Conservation (phyloP, 2,888 invertebrate genomes). For the Drosophila yooni region DNA sequence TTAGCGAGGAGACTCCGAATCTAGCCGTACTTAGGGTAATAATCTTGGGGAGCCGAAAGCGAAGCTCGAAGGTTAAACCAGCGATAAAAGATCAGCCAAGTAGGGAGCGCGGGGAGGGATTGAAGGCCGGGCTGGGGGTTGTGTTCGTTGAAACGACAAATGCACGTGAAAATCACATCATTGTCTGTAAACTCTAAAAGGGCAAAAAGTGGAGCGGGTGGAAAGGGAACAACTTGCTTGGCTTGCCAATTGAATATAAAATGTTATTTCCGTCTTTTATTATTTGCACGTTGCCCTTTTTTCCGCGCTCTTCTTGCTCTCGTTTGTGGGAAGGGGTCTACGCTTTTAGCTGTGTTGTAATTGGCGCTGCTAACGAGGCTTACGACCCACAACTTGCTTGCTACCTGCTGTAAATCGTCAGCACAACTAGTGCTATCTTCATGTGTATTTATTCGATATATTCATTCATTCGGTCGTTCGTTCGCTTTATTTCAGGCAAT, state of each 20-base stretch:
- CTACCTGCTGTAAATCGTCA: neutral
- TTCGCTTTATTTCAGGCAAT: conserved; percentile 83
- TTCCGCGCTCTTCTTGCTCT: neutral
- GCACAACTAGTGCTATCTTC: conserved; percentile 8
- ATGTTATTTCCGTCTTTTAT: conserved; percentile 78
- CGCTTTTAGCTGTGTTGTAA: conserved; percentile 42
- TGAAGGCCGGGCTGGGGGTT: neutral
- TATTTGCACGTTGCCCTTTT: conserved; percentile 71
- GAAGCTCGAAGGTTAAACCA: conserved; percentile 69
- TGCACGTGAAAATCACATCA: conserved; percentile 82
- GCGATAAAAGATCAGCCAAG: conserved; percentile 74
- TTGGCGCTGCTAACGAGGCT: conserved; percentile 62
- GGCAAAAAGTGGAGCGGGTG: conserved; percentile 13
- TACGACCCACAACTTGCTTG: conserved; percentile 9
- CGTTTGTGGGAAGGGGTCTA: neutral
- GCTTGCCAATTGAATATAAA: conserved; percentile 78
- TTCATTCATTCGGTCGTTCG: conserved; percentile 34
- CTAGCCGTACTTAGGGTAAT: conserved; percentile 41
- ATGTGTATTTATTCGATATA: conserved; percentile 67
- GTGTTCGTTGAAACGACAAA: conserved; percentile 53
- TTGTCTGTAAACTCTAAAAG: conserved; percentile 66
- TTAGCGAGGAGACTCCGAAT: conserved; percentile 36
- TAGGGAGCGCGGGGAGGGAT: neutral
- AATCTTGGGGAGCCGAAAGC: conserved; percentile 43
- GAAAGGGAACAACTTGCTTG: conserved; percentile 18